Conservation (phyloP, 1,140 invertebrate species). For the Asobara japonica region DNA sequence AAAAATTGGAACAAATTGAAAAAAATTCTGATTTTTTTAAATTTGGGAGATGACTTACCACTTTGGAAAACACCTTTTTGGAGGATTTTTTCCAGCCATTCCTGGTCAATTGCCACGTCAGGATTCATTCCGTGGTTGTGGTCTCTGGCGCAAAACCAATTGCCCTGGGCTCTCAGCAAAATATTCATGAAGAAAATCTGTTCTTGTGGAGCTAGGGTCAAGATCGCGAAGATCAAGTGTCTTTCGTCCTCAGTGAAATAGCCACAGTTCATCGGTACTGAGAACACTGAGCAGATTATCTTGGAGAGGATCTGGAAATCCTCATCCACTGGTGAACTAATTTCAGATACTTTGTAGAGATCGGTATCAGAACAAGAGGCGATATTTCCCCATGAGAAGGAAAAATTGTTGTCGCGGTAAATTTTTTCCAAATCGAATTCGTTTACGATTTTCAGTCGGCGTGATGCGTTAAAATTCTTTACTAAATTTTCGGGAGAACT, state of each 20-base stretch:
- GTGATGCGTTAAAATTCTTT: background rate
- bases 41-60: background rate
- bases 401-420: background rate
- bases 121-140: background rate
- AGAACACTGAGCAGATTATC: background rate
- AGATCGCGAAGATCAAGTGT: background rate
- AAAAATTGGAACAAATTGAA: background rate
- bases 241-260: background rate
- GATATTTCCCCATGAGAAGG: background rate
- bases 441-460: background rate
- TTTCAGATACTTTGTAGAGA: background rate
- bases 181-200: background rate
- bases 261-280: background rate
- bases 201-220: background rate
- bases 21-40: background rate
- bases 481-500: background rate
- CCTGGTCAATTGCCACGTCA: background rate
- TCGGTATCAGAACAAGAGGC: too few species aligned
- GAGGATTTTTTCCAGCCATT: background rate
- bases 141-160: background rate
- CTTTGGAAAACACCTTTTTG: background rate
- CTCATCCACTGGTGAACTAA: background rate
- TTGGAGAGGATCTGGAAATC: background rate
- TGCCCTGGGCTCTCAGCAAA: background rate
- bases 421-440: background rate